These are phyloP conservation scores for Dryocosmus kuriphilus DNA, from an alignment of 2,888 invertebrate species.

Conservation along the genomic window DNA sequence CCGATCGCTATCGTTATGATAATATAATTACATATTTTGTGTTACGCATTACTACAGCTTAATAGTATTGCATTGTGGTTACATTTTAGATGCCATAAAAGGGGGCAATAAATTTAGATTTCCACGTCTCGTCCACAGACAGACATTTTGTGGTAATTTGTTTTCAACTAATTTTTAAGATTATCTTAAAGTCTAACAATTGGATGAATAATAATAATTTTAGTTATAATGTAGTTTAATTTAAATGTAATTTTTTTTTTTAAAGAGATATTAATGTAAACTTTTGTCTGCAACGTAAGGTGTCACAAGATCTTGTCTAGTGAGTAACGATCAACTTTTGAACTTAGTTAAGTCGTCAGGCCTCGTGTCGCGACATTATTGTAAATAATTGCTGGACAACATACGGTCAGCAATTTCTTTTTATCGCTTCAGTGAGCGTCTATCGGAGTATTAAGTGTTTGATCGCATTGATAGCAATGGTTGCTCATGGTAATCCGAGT, in stretches of 20 bases:
- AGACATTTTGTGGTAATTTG: too few relatives aligned
- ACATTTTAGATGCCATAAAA: conserved; percentile 8
- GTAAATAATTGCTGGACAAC: background rate
- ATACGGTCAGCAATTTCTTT: conserved; percentile 45
- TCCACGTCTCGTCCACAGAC: too few relatives aligned
- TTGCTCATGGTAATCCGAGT: conserved; percentile 51
- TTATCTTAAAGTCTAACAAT: too few relatives aligned
- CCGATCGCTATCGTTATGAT: conserved; percentile 23
- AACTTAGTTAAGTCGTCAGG: conserved; percentile 1
- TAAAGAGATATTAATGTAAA: background rate
- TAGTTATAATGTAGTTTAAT: too few relatives aligned
- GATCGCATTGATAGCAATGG: conserved; percentile 21
- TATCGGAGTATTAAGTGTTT: conserved; percentile 46
- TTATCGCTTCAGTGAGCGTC: conserved; percentile 54
- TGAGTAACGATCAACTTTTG: background rate
- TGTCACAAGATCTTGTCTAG: background rate
- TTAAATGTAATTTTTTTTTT: too few relatives aligned
- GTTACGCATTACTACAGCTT: conserved; percentile 8
- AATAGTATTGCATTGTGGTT: conserved; percentile 5
- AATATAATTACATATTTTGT: conserved; percentile 34
- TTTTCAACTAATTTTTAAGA: too few relatives aligned
- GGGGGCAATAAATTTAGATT: background rate
- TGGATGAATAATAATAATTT: too few relatives aligned
- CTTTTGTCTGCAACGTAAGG: background rate
- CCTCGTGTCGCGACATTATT: background rate